These are phyloP conservation scores for Temnothorax longispinosus DNA, from an alignment of 1,140 invertebrate genomes.

Conservation along the genomic window DNA sequence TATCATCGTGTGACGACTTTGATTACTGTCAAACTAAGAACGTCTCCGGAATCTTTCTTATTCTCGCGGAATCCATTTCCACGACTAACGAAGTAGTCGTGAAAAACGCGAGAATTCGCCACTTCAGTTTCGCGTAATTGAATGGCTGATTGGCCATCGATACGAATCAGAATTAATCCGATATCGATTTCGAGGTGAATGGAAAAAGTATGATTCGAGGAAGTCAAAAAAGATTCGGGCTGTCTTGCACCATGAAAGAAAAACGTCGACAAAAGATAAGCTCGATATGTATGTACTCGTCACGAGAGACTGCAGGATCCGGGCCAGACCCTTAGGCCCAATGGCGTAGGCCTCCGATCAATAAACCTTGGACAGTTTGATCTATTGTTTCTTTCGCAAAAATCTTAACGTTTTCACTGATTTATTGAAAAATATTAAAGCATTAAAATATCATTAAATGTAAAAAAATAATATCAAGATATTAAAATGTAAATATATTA, in stretches of 20 bases:
- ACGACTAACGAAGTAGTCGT: not conserved
- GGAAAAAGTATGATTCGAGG: not conserved
- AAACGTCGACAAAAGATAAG: constrained; percentile 68
- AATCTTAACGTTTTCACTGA: not conserved
- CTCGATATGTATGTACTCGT: constrained; percentile 36
- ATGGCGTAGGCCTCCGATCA: constrained; percentile 49
- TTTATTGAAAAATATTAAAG: not conserved
- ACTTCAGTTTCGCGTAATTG: constrained; percentile 14
- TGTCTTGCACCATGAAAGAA: constrained; percentile 44
- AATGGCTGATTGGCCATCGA: constrained; percentile 9
- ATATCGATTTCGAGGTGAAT: not conserved
- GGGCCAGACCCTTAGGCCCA: constrained; percentile 66
- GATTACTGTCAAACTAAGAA: not conserved
- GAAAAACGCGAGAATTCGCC: constrained; percentile 53
- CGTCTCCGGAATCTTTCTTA: not conserved
- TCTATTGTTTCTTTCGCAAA: not conserved
- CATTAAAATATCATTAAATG: not conserved
- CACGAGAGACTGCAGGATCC: constrained; percentile 69
- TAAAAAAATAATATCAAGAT: not conserved
- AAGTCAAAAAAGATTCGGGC: constrained; percentile 53
- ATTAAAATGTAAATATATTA: not conserved
- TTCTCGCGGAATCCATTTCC: not conserved
- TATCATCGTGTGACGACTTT: not conserved
- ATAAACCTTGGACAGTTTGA: not conserved
- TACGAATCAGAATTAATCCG: not conserved